Percentiles rank a stretch among this genome's conserved stretches.
Conservation (phyloP, 2,113 vertebrate species). For the Corythoichthys intestinalis region DNA sequence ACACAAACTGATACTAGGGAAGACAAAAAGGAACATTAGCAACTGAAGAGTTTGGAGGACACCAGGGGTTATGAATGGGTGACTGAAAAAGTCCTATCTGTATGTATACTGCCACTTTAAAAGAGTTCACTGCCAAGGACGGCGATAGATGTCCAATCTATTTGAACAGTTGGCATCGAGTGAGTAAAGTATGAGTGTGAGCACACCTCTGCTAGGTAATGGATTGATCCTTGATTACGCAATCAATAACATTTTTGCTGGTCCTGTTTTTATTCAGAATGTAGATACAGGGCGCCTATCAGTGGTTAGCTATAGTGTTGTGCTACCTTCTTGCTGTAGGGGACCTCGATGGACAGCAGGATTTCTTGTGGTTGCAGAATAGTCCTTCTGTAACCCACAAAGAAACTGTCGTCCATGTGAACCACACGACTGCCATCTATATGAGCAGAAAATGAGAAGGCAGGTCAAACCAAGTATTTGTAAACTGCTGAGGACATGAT, state of each 20-base stretch:
- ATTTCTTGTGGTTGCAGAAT: slow-evolving; percentile 79
- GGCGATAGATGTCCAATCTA: no score
- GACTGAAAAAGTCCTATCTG: no score
- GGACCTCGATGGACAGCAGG: slow-evolving; percentile 83
- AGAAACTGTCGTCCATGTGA: slow-evolving; percentile 85
- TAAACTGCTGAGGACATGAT: no score
- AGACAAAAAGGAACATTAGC: not conserved
- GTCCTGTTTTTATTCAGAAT: not conserved
- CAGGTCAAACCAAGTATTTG: slow-evolving; percentile 1
- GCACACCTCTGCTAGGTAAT: not conserved
- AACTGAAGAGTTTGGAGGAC: not conserved
- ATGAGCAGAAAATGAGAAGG: slow-evolving; percentile 2
- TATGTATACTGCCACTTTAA: no score
- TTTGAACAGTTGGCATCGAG: no score
- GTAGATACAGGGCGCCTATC: not conserved
- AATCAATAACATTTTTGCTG: not conserved
- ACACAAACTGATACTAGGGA: slow-evolving; percentile 83
- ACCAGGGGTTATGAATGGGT: no score
- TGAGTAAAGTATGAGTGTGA: not conserved
- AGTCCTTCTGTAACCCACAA: slow-evolving; percentile 86
- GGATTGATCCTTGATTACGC: not conserved
- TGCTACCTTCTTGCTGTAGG: slow-evolving; percentile 81
- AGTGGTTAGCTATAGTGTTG: not conserved
- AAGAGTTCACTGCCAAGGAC: no score
- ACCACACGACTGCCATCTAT: slow-evolving; percentile 79